Percentiles rank a stretch among this genome's conserved stretches.
phyloP scores from a whole-genome alignment of 2,888 invertebrate genomes.

The Anoplius nigerrimus region DNA sequence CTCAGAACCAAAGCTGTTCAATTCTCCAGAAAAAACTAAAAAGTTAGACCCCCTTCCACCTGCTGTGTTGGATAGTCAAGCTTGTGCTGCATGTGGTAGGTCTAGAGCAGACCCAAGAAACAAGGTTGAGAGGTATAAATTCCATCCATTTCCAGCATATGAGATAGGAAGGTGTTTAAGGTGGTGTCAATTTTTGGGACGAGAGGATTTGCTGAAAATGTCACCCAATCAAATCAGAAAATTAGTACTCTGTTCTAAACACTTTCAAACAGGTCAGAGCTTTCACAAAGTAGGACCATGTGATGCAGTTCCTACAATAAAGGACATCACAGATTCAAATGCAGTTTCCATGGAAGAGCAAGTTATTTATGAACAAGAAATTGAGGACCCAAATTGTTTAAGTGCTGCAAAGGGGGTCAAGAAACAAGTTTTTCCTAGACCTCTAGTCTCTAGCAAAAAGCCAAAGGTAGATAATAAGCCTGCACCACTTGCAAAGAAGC shows the following conservation, averaged over 20 bases:
- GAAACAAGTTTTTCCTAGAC: slow-evolving; percentile 49
- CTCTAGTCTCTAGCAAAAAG: slow-evolving; percentile 72
- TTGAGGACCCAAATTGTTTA: slow-evolving; percentile 38
- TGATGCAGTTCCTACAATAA: slow-evolving; percentile 71
- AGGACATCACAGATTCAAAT: slow-evolving; percentile 50
- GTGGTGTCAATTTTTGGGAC: slow-evolving; percentile 72
- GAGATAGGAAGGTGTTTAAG: slow-evolving; percentile 72
- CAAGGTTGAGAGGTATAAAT: slow-evolving; percentile 68
- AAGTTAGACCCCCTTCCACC: slow-evolving; percentile 62
- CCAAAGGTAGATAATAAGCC: slow-evolving; percentile 72
- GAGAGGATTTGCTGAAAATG: slow-evolving; percentile 72
- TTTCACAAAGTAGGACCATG: slow-evolving; percentile 70
- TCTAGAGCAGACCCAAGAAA: slow-evolving; percentile 68
- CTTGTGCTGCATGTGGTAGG: slow-evolving; percentile 71
- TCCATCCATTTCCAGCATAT: slow-evolving; percentile 73
- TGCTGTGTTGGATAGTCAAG: slow-evolving; percentile 68
- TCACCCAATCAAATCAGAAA: slow-evolving; percentile 73
- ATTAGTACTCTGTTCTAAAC: slow-evolving; percentile 70
- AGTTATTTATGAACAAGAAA: slow-evolving; percentile 38
- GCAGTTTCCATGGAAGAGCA: slow-evolving; percentile 22
- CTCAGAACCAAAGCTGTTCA: slow-evolving; percentile 49
- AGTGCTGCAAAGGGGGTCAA: slow-evolving; percentile 36
- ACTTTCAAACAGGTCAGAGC: slow-evolving; percentile 69
- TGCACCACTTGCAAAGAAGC: slow-evolving; percentile 70
- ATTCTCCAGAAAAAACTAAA: slow-evolving; percentile 53